Conservation (phyloP, 2,113 vertebrate genomes). For the Rissa tridactyla region DNA sequence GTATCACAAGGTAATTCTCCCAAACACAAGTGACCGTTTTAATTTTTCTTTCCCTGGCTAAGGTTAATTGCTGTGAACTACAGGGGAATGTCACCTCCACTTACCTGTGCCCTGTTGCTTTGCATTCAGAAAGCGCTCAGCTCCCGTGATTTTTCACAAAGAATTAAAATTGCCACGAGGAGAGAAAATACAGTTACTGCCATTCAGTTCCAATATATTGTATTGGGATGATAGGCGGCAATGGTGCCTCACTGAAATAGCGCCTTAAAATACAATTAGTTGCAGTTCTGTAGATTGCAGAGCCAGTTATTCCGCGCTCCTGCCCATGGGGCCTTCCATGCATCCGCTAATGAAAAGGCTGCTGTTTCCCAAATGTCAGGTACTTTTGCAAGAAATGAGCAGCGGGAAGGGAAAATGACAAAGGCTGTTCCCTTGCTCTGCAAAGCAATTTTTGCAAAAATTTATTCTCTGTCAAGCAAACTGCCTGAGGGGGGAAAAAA, state of each 20-base stretch:
- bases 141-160: background rate
- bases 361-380: background rate
- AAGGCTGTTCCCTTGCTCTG: background rate
- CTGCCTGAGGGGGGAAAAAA: background rate
- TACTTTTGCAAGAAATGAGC: background rate
- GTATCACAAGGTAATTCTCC: background rate
- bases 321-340: background rate
- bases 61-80: background rate
- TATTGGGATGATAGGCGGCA: background rate
- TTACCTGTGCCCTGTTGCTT: background rate
- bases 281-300: background rate
- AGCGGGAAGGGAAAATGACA: background rate
- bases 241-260: background rate
- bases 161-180: background rate
- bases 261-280: conserved; percentile 12
- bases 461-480: conserved; percentile 8
- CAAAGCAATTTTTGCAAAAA: background rate
- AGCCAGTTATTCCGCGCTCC: background rate
- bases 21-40: background rate
- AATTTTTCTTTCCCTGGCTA: background rate
- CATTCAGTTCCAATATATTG: background rate
- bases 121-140: background rate
- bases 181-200: background rate
- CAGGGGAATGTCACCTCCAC: background rate
- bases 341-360: background rate